A percentile compares a stretch with the other conserved stretches of the same genome.
phyloP scores from a whole-genome alignment of 2,888 invertebrate genomes.

The Oligia strigilis region DNA sequence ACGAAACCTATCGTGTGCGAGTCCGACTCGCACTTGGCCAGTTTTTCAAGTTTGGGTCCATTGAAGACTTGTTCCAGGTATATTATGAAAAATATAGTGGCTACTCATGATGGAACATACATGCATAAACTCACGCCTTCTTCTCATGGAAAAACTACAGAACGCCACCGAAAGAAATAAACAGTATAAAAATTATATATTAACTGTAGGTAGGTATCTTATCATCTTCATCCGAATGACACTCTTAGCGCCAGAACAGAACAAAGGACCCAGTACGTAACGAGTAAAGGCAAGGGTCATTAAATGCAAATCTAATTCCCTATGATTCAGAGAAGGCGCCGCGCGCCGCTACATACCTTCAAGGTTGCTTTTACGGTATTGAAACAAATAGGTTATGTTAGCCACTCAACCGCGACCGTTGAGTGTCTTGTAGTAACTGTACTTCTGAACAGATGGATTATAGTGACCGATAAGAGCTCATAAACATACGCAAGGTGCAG shows the following conservation, averaged over 20 bases:
- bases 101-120: neutral
- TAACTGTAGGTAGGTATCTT: neutral
- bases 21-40: neutral
- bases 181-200: neutral
- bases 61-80: neutral
- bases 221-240: neutral
- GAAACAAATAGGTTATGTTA: slow-evolving; percentile 63
- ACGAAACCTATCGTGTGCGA: too few species aligned
- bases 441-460: slow-evolving; percentile 62
- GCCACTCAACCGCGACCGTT: slow-evolving; percentile 72
- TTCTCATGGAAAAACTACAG: neutral
- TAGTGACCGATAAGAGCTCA: slow-evolving; percentile 72
- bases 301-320: slow-evolving; percentile 69
- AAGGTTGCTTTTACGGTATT: slow-evolving; percentile 71
- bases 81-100: neutral
- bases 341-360: slow-evolving; percentile 66
- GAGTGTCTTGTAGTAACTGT: slow-evolving; percentile 71
- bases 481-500: slow-evolving; percentile 69
- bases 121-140: neutral
- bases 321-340: slow-evolving; percentile 71
- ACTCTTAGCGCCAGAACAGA: slow-evolving; percentile 10
- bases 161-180: neutral
- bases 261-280: slow-evolving; percentile 36
- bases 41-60: neutral
- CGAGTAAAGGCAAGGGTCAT: slow-evolving; percentile 51